These are phyloP conservation scores for Aproaerema taeniolella DNA, from an alignment of 2,888 invertebrate genomes.

Conservation along the genomic window DNA sequence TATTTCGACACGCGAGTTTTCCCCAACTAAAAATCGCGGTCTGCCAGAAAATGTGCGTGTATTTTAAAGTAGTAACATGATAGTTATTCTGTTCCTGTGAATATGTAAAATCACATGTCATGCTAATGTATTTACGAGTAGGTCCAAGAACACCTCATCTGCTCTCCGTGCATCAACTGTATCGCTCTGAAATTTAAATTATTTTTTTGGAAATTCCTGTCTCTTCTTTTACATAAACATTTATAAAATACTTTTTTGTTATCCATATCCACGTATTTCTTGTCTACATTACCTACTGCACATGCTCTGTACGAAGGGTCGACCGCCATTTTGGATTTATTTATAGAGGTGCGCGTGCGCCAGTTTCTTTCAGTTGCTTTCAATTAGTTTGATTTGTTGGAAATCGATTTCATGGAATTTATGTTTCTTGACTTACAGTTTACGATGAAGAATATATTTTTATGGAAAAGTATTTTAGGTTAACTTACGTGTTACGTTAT, in stretches of 20 bases:
- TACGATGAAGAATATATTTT: no score
- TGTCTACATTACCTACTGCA: constrained; percentile 32
- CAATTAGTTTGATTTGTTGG: constrained; percentile 67
- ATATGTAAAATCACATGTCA: no score
- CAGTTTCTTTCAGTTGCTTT: constrained; percentile 44
- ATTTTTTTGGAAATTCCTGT: no score
- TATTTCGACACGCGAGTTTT: constrained; percentile 32
- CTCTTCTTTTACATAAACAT: no score
- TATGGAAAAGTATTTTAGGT: no score
- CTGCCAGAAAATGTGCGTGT: constrained; percentile 31
- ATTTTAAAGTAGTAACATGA: not conserved
- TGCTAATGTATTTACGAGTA: no score
- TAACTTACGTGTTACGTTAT: no score
- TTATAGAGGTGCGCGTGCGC: constrained; percentile 51
- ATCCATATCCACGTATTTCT: no score
- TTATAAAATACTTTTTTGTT: not conserved
- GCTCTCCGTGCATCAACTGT: no score
- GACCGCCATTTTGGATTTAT: constrained; percentile 50
- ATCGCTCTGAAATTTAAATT: no score
- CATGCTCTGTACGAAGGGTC: constrained; percentile 40
- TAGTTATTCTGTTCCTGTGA: not conserved
- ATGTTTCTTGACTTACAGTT: constrained; percentile 15
- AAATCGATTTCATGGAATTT: constrained; percentile 46
- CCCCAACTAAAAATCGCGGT: constrained; percentile 40
- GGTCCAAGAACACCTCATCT: no score